These are phyloP conservation scores for Mythimna albipuncta DNA, from an alignment of 2,888 invertebrate species.

Conservation along the genomic window DNA sequence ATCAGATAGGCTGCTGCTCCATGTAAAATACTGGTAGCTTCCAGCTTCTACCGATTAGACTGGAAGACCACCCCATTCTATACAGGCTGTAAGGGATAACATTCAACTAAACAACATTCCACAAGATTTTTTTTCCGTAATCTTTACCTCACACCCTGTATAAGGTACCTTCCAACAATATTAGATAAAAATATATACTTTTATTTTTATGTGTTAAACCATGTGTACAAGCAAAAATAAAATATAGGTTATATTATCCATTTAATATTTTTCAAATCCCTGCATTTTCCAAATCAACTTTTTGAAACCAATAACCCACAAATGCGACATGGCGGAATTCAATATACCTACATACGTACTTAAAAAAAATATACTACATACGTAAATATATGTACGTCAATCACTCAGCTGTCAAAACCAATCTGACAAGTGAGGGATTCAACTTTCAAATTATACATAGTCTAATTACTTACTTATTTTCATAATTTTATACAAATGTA, in stretches of 20 bases:
- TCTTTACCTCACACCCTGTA: too few relatives aligned
- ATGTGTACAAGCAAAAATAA: background rate
- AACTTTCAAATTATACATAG: slow-evolving; percentile 15
- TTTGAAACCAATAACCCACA: slow-evolving; percentile 19
- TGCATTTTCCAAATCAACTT: slow-evolving; percentile 8
- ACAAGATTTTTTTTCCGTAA: too few relatives aligned
- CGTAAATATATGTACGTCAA: slow-evolving; percentile 19
- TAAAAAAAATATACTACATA: slow-evolving; percentile 4
- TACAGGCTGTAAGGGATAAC: too few relatives aligned
- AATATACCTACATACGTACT: background rate
- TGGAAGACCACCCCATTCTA: too few relatives aligned
- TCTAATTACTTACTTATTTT: slow-evolving; percentile 19
- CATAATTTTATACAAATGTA: slow-evolving; percentile 47
- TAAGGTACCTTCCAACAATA: too few relatives aligned
- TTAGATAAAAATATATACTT: background rate
- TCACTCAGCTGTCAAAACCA: slow-evolving; percentile 61
- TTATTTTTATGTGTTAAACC: background rate
- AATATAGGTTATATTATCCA: background rate
- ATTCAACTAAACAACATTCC: too few relatives aligned
- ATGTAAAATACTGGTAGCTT: too few relatives aligned
- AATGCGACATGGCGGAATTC: background rate
- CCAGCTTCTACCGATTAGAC: too few relatives aligned
- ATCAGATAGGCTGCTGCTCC: too few relatives aligned
- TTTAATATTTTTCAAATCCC: background rate
- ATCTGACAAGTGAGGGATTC: slow-evolving; percentile 61